Evolutionary conservation across 2,113 vertebrate species (phyloP).

Genomic region (Myiagra hebetior): DNA sequence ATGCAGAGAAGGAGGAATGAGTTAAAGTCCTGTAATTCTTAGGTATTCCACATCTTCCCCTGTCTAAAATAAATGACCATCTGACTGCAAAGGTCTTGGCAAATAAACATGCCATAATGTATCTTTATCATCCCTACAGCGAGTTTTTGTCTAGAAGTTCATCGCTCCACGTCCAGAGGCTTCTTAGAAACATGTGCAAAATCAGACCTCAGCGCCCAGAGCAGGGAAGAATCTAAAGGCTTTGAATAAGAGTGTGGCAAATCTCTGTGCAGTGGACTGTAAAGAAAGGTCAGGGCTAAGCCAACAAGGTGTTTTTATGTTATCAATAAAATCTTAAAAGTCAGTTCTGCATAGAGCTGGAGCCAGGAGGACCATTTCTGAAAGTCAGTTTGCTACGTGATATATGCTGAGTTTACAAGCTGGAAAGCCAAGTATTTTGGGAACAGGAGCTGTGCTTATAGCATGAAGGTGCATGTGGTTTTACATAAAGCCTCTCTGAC

Average conservation of each 20-base stretch:
- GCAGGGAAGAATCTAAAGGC: not conserved
- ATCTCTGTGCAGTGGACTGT: not conserved
- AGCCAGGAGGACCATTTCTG: not conserved
- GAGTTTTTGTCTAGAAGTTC: slow-evolving; percentile 25
- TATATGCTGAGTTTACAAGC: not conserved
- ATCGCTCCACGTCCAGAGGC: not conserved
- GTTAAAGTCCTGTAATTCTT: not conserved
- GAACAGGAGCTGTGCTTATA: not conserved
- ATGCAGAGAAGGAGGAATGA: not conserved
- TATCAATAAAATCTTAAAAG: slow-evolving; percentile 8
- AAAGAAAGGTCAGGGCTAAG: not conserved
- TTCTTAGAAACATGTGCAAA: not conserved
- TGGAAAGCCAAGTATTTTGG: not conserved
- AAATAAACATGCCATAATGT: not conserved
- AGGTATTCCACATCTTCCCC: not conserved
- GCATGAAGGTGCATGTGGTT: not conserved
- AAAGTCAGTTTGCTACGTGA: not conserved
- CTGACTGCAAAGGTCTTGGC: slow-evolving; percentile 15
- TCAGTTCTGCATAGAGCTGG: not conserved
- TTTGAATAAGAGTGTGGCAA: slow-evolving; percentile 3
- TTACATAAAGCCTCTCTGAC: not conserved
- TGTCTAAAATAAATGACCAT: slow-evolving; percentile 16
- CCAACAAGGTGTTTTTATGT: slow-evolving; percentile 8
- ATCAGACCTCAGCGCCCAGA: not conserved
- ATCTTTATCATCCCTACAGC: slow-evolving; percentile 12